Evolutionary conservation across 2,797 vertebrate species (phyloP).

Genomic region (Dryobates pubescens): DNA sequence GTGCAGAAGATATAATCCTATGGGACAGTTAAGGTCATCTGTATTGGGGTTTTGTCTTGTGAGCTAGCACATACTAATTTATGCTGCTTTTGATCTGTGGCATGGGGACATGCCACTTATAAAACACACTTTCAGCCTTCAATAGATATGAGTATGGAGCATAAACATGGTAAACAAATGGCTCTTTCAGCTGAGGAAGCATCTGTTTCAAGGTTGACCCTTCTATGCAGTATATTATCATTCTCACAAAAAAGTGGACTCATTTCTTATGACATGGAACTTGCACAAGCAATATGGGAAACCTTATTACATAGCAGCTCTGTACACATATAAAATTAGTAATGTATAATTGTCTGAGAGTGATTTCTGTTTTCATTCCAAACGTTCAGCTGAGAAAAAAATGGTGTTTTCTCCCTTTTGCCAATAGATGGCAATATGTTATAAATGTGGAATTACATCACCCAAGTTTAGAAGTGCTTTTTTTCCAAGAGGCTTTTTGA

Average conservation of each 20-base stretch:
- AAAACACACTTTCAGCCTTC: neutral
- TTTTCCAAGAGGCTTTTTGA: slow-evolving; percentile 27
- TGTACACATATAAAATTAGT: neutral
- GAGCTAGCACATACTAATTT: neutral
- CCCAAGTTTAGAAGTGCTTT: neutral
- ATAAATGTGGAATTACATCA: slow-evolving; percentile 4
- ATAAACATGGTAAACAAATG: neutral
- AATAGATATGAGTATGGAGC: fast-evolving
- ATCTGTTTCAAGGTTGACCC: neutral
- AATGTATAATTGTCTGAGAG: neutral
- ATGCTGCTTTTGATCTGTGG: neutral
- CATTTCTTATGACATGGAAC: neutral
- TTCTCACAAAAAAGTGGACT: neutral
- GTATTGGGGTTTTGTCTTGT: neutral
- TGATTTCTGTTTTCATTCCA: neutral
- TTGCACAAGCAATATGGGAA: neutral
- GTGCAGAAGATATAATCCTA: neutral
- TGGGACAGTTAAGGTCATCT: neutral
- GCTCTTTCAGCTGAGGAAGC: neutral
- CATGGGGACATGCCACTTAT: neutral
- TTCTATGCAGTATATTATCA: neutral
- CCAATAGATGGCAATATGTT: slow-evolving; percentile 75
- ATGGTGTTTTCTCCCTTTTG: neutral
- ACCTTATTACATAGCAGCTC: neutral
- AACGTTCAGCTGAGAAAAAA: neutral